phyloP scores from a whole-genome alignment of 1,140 invertebrate genomes.

The Trachelipus rathkii region DNA sequence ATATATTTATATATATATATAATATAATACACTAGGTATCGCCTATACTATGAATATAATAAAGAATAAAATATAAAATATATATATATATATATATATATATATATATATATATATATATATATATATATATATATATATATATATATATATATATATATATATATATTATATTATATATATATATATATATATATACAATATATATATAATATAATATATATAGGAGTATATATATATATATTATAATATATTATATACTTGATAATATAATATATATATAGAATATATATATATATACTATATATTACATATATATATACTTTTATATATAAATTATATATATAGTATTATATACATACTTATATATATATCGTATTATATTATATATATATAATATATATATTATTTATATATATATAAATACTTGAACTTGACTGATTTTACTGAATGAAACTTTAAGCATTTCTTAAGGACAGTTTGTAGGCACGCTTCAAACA shows the following conservation, averaged over 20 bases:
- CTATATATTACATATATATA: not conserved
- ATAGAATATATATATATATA: conserved; percentile 11
- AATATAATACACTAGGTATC: no score
- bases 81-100: conserved; percentile 12
- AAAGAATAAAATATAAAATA: not conserved
- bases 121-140: conserved; percentile 14
- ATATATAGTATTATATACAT: no score
- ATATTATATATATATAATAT: no score
- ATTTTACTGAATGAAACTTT: no score
- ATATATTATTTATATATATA: no score
- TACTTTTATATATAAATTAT: not conserved
- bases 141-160: conserved; percentile 15
- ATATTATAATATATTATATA: conserved; percentile 8
- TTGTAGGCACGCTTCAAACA: no score
- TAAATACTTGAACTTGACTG: no score
- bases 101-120: no score
- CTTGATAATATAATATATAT: not conserved
- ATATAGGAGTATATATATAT: not conserved
- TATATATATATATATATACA: not conserved
- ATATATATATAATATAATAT: conserved; percentile 4
- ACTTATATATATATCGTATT: no score
- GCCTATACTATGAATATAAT: no score
- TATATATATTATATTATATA: not conserved
- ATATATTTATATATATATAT: no score
- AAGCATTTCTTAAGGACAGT: no score